Evolutionary conservation across 2,797 vertebrate species (phyloP).

Genomic region (Cetoscarus ocellatus): DNA sequence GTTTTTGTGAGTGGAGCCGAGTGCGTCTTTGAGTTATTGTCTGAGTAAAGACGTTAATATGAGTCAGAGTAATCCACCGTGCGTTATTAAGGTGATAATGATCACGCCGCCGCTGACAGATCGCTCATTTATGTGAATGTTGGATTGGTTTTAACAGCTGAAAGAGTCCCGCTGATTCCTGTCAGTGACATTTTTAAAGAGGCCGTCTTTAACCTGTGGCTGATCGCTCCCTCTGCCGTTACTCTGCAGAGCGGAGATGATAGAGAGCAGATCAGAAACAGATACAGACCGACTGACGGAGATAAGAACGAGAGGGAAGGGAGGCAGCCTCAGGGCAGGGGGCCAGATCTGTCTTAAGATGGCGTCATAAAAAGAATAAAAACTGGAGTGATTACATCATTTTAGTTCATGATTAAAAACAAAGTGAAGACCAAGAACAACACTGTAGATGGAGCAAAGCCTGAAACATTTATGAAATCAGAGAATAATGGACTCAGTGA

Average conservation of each 20-base stretch:
- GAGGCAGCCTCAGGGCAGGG: neutral
- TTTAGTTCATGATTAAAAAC: neutral
- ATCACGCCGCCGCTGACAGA: slow-evolving; percentile 1
- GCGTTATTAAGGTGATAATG: slow-evolving; percentile 7
- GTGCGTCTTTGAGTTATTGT: neutral
- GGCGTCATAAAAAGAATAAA: slow-evolving; percentile 18
- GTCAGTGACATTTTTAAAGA: slow-evolving; percentile 30
- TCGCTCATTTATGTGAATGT: slow-evolving; percentile 14
- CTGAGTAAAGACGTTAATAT: neutral
- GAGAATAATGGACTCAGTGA: slow-evolving; percentile 3
- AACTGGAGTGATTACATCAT: neutral
- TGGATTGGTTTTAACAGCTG: slow-evolving; percentile 11
- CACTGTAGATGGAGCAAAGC: neutral
- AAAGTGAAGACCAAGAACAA: slow-evolving; percentile 8
- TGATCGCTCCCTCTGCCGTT: slow-evolving; percentile 19
- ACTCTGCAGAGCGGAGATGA: slow-evolving; percentile 30
- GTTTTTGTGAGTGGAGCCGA: neutral
- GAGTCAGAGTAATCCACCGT: slow-evolving; percentile 4
- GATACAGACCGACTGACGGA: slow-evolving; percentile 12
- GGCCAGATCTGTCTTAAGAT: slow-evolving; percentile 28
- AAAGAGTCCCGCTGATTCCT: slow-evolving; percentile 18
- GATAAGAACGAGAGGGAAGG: slow-evolving; percentile 23
- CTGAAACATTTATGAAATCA: neutral
- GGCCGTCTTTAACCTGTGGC: slow-evolving; percentile 44
- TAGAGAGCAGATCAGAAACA: slow-evolving; percentile 36